Percentiles rank a stretch among this genome's conserved stretches.
These are phyloP conservation scores for Menidia menidia DNA, from an alignment of 2,797 vertebrate species.

Conservation along the genomic window DNA sequence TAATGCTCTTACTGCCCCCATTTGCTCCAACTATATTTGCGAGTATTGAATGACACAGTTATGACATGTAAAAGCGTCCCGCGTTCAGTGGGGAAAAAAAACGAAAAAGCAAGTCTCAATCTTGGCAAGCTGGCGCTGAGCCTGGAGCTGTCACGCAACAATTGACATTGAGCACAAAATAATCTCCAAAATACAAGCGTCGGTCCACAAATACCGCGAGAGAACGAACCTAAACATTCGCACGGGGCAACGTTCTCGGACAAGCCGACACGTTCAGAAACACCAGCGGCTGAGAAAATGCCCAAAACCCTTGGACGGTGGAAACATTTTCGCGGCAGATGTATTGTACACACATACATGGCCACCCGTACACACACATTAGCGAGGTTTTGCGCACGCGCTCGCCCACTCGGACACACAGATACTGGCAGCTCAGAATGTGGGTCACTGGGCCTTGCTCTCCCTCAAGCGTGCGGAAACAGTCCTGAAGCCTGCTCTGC, in stretches of 20 bases:
- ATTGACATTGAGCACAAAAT: constrained; percentile 72
- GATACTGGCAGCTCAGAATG: constrained; percentile 78
- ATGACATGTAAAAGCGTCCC: background rate
- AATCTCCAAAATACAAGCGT: constrained; percentile 59
- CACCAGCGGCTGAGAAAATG: constrained; percentile 11
- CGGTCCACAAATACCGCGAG: constrained; percentile 28
- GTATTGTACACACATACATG: constrained; percentile 57
- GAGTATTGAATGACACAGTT: constrained; percentile 16
- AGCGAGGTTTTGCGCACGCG: constrained; percentile 48
- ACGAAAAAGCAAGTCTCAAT: constrained; percentile 14
- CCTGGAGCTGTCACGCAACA: constrained; percentile 79
- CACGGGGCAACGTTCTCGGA: constrained; percentile 13
- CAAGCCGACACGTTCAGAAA: constrained; percentile 13
- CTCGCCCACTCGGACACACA: constrained; percentile 69
- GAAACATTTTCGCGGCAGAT: constrained; percentile 81
- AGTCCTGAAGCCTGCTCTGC: constrained; percentile 77
- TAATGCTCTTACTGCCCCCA: constrained; percentile 25
- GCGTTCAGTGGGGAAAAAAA: constrained; percentile 14
- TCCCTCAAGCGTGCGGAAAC: constrained; percentile 83
- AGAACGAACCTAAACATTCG: constrained; percentile 15
- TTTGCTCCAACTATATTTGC: constrained; percentile 8
- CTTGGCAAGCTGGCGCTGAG: constrained; percentile 53
- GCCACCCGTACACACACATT: constrained; percentile 21
- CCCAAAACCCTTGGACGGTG: constrained; percentile 55
- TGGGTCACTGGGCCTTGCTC: constrained; percentile 87